Conservation (phyloP, 2,113 vertebrate genomes). For the Albula glossodonta region DNA sequence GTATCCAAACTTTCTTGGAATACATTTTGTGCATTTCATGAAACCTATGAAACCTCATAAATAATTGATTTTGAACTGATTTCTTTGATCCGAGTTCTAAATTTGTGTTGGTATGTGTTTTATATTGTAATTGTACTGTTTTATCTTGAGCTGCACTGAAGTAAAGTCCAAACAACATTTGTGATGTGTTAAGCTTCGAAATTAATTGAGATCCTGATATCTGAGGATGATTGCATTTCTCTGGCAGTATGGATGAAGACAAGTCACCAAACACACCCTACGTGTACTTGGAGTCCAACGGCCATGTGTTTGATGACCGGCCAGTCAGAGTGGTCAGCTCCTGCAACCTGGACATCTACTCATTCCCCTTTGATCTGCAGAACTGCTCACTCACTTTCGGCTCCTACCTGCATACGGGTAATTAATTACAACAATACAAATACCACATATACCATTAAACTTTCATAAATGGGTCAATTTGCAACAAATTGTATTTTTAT, state of each 20-base stretch:
- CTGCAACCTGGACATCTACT: slow-evolving; percentile 69
- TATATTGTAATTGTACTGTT: no score
- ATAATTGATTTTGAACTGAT: no score
- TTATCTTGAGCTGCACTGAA: no score
- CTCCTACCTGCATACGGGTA: slow-evolving; percentile 62
- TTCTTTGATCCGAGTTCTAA: no score
- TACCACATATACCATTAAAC: background rate
- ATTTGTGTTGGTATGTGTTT: no score
- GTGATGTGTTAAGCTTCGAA: no score
- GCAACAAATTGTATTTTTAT: no score
- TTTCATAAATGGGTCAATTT: background rate
- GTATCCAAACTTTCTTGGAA: no score
- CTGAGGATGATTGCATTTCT: background rate
- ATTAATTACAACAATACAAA: slow-evolving; percentile 19
- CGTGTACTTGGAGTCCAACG: slow-evolving; percentile 47
- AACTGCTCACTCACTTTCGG: slow-evolving; percentile 65
- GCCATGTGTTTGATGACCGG: slow-evolving; percentile 23
- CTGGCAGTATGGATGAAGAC: slow-evolving; percentile 64
- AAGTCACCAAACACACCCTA: slow-evolving; percentile 57
- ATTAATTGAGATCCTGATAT: no score
- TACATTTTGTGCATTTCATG: no score
- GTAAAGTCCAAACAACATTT: no score
- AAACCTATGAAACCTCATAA: no score
- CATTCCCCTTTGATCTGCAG: slow-evolving; percentile 71
- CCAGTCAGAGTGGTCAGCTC: slow-evolving; percentile 64